Evolutionary conservation across 2,888 invertebrate genomes (phyloP).

Genomic region (Ormyrus rosae): DNA sequence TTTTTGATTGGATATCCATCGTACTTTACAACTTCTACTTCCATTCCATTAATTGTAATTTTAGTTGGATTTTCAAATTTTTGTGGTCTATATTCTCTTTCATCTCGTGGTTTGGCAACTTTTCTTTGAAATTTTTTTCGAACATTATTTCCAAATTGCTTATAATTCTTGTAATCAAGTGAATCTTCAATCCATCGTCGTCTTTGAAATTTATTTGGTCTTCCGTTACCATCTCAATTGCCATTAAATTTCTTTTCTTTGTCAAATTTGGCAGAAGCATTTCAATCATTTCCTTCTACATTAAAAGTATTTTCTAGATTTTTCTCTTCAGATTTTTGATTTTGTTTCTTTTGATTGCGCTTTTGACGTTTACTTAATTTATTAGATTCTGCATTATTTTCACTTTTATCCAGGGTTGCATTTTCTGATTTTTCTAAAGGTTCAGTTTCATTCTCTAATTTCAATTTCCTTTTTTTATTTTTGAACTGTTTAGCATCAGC

Average conservation of each 20-base stretch:
- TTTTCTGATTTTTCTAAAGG: background rate
- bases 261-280: slow-evolving; percentile 47
- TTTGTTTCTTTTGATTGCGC: slow-evolving; percentile 64
- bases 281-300: slow-evolving; percentile 61
- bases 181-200: background rate
- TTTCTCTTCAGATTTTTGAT: slow-evolving; percentile 57
- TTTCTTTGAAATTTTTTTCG: slow-evolving; percentile 67
- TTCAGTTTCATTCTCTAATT: slow-evolving; percentile 1
- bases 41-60: slow-evolving; percentile 81
- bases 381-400: slow-evolving; percentile 24
- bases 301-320: slow-evolving; percentile 55
- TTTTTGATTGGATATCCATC: slow-evolving; percentile 86
- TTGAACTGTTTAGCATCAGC: slow-evolving; percentile 1
- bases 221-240: background rate
- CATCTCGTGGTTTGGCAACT: slow-evolving; percentile 76
- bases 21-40: slow-evolving; percentile 80
- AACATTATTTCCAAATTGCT: slow-evolving; percentile 47
- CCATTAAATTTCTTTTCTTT: slow-evolving; percentile 35
- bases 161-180: slow-evolving; percentile 24
- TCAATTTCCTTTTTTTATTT: slow-evolving; percentile 19
- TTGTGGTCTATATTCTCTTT: slow-evolving; percentile 69
- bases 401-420: slow-evolving; percentile 2
- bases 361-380: slow-evolving; percentile 69
- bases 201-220: slow-evolving; percentile 13
- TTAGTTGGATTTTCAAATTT: slow-evolving; percentile 76